These are phyloP conservation scores for Anabacerthia variegaticeps DNA, from an alignment of 2,797 vertebrate species.

Conservation along the genomic window DNA sequence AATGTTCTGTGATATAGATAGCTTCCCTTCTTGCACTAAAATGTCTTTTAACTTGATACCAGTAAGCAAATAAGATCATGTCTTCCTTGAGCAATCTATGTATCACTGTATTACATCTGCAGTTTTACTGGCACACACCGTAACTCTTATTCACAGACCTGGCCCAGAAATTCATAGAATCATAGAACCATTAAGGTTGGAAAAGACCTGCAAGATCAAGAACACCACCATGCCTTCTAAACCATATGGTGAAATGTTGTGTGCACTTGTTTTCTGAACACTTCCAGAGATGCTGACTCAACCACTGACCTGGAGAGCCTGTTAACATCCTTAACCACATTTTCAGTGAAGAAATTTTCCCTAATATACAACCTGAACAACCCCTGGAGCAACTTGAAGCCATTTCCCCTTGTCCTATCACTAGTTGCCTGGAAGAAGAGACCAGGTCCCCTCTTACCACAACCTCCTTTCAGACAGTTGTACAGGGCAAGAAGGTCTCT, in stretches of 20 bases:
- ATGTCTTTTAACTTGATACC: background rate
- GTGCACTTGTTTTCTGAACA: background rate
- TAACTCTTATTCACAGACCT: background rate
- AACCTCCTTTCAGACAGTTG: background rate
- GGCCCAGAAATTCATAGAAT: background rate
- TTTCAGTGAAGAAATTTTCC: background rate
- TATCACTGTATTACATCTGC: background rate
- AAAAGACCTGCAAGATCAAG: background rate
- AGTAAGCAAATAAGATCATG: background rate
- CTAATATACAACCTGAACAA: background rate
- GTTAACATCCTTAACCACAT: rapidly evolving
- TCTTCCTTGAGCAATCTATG: background rate
- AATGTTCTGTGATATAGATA: background rate
- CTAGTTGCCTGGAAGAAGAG: background rate
- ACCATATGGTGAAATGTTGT: background rate
- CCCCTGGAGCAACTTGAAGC: background rate
- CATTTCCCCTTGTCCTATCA: background rate
- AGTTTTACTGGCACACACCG: background rate
- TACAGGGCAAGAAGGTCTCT: background rate
- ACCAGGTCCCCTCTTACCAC: background rate
- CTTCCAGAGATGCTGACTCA: background rate
- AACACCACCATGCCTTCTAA: background rate
- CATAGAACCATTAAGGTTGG: background rate
- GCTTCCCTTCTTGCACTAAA: background rate
- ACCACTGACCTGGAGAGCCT: background rate